phyloP scores from a whole-genome alignment of 2,888 invertebrate genomes.

The Aspidiotus rigidus region DNA sequence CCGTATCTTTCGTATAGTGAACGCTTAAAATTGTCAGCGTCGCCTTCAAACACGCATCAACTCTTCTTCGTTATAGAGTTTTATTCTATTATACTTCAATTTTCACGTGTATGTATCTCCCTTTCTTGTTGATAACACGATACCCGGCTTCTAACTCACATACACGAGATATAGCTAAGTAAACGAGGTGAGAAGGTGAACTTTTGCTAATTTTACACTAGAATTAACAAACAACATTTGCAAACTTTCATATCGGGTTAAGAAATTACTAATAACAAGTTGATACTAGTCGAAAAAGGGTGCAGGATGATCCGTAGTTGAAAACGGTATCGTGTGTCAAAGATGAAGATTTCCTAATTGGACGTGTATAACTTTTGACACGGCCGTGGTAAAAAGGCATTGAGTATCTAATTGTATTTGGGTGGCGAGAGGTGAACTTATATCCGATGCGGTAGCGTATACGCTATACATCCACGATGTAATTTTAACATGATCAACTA shows the following conservation, averaged over 20 bases:
- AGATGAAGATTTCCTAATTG: slow-evolving; percentile 29
- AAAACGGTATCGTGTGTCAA: slow-evolving; percentile 27
- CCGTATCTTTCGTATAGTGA: no score
- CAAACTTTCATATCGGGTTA: slow-evolving; percentile 14
- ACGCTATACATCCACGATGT: neutral
- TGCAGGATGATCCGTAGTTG: neutral
- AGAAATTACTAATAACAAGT: slow-evolving; percentile 32
- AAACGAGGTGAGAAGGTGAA: neutral
- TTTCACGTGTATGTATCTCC: slow-evolving; percentile 1
- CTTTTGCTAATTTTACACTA: slow-evolving; percentile 10
- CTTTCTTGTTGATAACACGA: neutral
- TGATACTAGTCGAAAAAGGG: slow-evolving; percentile 21
- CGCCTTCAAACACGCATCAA: no score
- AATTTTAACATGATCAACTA: neutral
- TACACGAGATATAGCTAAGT: neutral
- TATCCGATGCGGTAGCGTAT: neutral
- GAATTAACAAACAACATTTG: slow-evolving; percentile 11
- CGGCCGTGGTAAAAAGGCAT: slow-evolving; percentile 9
- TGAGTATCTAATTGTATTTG: neutral
- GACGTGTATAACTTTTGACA: slow-evolving; percentile 33
- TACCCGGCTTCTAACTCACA: no score
- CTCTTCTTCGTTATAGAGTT: no score
- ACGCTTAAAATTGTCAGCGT: no score
- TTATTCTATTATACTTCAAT: neutral
- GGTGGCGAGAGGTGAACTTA: neutral